Base-by-base conservation (phyloP, 2,888 invertebrate species). In the Ctenicera cuprea region DNA sequence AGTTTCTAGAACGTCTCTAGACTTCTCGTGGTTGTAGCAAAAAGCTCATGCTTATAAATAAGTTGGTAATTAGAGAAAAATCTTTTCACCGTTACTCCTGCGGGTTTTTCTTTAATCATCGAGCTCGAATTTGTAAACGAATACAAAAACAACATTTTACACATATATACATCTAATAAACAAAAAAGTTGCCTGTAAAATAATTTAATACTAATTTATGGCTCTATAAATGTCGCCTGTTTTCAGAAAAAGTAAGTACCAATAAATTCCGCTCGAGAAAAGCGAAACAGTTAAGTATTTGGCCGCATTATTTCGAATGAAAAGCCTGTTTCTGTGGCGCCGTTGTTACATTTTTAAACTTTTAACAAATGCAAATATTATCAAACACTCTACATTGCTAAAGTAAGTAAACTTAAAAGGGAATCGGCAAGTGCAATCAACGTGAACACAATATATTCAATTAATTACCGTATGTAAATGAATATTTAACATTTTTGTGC, bases 401-500 rank as follows among this genome's bases (percentile, higher is more conserved):
- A 38, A 2, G 9, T 38, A 11, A 9, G 11, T 2, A 2, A 7
- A 38, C 38, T 4, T 11, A 38, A 9, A 48, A 9, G 48, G 5
- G 48, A 14, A 48, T 14, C 16, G n/a, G 48, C 14, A 8, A 20
- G 1, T n/a, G 48, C 48, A 38, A 38, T 38, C 48, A 50, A 50
- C 20, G 50, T 5, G 30, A 54, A 54, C 33, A 12, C 16, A 54
- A 26, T 3, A 54, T 30, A 16, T 9, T n/a, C 54, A 54, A 54
- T 54, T 54, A 54, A 59, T 38, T 59, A 20, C 20, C 3, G 11
- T 16, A 18, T 59, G 16, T 59, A 38, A 59, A 59, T 59, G 14
- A 16, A 37, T 59, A 38, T 38, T 59, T 38, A 38, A 38, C 59
- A 59, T 59, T 59, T 59, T 59, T 59, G 59, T n/a, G 59, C 59